phyloP scores from a whole-genome alignment of 1,140 invertebrate species.

The Magallana gigas region DNA sequence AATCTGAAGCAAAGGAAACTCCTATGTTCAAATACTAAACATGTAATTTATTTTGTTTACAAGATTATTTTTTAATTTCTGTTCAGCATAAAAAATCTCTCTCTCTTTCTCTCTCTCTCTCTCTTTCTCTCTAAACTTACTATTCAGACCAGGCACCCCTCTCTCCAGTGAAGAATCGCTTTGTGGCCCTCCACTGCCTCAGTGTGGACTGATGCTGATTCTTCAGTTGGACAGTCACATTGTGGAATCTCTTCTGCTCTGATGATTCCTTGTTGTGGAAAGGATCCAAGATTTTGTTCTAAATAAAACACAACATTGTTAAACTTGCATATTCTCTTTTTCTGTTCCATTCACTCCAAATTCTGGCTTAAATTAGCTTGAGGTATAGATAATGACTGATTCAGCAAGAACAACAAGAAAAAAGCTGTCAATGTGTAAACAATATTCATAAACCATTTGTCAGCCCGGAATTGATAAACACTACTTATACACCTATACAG shows the following conservation, averaged over 20 bases:
- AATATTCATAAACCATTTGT: too few species aligned
- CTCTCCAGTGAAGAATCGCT: constrained; percentile 82
- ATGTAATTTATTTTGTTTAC: background rate
- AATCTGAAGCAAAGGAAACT: too few species aligned
- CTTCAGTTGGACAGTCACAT: constrained; percentile 79
- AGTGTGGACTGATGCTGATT: constrained; percentile 81
- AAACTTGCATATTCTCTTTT: background rate
- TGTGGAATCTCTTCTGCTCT: constrained; percentile 81
- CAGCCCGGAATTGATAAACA: too few species aligned
- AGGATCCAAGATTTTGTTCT: constrained; percentile 82
- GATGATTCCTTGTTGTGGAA: constrained; percentile 80
- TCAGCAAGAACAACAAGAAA: too few species aligned
- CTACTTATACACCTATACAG: too few species aligned
- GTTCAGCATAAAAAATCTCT: background rate
- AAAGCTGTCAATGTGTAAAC: too few species aligned
- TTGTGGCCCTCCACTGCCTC: constrained; percentile 82
- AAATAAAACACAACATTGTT: constrained; percentile 43
- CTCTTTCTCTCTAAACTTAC: constrained; percentile 66
- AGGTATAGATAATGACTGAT: too few species aligned
- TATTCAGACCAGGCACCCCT: constrained; percentile 84
- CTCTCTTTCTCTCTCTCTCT: too few species aligned
- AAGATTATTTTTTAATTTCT: background rate
- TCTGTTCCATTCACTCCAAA: too few species aligned
- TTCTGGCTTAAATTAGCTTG: too few species aligned
- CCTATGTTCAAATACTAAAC: too few species aligned